Percentiles rank a stretch among this genome's conserved stretches.
phyloP scores from a whole-genome alignment of 2,797 vertebrate species.

The Sebastes baramenuke region DNA sequence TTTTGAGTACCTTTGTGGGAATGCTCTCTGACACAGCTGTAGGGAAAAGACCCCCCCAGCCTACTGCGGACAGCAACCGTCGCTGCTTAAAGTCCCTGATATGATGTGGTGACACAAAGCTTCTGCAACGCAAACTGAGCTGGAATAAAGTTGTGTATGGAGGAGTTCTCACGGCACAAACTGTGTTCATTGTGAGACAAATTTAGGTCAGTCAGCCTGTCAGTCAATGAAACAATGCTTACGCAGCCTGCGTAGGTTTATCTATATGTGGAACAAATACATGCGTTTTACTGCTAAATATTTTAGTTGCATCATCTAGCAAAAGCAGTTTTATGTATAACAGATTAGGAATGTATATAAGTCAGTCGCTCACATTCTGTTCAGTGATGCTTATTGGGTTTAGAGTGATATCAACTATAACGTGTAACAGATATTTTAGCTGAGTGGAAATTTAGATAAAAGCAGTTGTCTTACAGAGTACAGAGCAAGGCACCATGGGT shows the following conservation, averaged over 20 bases:
- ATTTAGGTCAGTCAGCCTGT: constrained; percentile 44
- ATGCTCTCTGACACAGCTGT: constrained; percentile 32
- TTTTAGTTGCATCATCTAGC: background rate
- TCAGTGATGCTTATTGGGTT: background rate
- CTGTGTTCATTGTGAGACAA: constrained; percentile 37
- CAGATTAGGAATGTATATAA: background rate
- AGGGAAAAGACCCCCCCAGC: constrained; percentile 20
- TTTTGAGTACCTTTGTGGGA: constrained; percentile 10
- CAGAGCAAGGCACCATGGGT: background rate
- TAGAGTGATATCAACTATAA: background rate
- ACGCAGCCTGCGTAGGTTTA: background rate
- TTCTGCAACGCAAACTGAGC: constrained; percentile 56
- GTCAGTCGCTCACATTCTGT: constrained; percentile 1
- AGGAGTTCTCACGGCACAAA: constrained; percentile 41
- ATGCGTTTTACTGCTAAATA: constrained; percentile 3
- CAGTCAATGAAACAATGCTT: constrained; percentile 20
- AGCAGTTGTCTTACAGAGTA: background rate
- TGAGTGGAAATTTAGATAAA: background rate
- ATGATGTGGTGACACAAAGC: constrained; percentile 53
- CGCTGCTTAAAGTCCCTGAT: background rate
- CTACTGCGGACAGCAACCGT: constrained; percentile 14
- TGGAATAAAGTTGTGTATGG: constrained; percentile 48
- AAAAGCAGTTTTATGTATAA: background rate
- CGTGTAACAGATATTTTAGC: background rate
- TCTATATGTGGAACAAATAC: constrained; percentile 4